Evolutionary conservation across 1,140 invertebrate genomes (phyloP), one percentile per base, ranked within the genome.

Genomic region (Penaeus chinensis): DNA sequence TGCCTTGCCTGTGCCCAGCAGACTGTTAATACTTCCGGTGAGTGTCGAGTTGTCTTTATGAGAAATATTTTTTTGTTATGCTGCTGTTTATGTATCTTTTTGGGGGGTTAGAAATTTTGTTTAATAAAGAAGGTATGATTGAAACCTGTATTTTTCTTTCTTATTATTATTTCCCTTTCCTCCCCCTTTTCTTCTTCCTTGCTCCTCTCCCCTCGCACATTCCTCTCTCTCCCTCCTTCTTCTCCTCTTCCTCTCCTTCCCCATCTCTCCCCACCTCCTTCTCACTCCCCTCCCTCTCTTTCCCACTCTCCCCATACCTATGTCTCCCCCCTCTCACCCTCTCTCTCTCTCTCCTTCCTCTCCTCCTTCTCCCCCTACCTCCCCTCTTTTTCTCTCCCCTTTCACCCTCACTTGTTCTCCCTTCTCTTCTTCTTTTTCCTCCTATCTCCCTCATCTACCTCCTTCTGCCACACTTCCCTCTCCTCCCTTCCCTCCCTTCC

Each of bases 1-100:
- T 82, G 79, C 24, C 78, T 66, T 22, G 85, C 85, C 22, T 85
- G 69, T 61, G 62, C 81, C 24, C 81, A 82, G 32, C 54, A 54
- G 54, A 54, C 54, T 54, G 54, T 11, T 0, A 54, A 16, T 2
- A 16, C 54, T 13, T 54, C 54, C 11, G 54, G 54, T 54, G 11
- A 2, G 54, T 13, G 11, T 8, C 54, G 11, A 54, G 16, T 2
- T 5, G 16, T 13, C 11, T 54, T 54, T 42, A 5, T 42, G 37
- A 3, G 37, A 42, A 42, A 42, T 42, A 42, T 42, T 42, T 42
- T 42, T 42, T 32, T 42, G 7, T 2, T 42, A 42, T 42, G 37
- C 37, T 42, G 37, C 37, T 7, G 37, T 42, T 42, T 5, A 8
- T 42, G 4, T 42, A 42, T 42, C 37, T 42, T 42, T 42, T 42